Base-by-base conservation (phyloP, 1,140 invertebrate genomes). In the Leptinotarsa texana region DNA sequence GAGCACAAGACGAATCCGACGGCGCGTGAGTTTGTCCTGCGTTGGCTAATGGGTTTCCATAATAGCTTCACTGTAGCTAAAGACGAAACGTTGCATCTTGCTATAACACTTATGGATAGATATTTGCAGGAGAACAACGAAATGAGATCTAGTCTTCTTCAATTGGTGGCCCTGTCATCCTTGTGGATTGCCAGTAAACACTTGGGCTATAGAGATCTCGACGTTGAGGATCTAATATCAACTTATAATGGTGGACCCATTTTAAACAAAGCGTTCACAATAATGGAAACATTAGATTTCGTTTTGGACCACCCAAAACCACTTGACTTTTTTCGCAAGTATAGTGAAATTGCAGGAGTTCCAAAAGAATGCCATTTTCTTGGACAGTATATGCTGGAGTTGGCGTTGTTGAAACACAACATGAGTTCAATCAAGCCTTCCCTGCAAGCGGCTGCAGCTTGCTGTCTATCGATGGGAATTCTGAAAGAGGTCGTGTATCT, bases 21-120 rank as follows among this genome's bases (percentile, higher is more conserved):
- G 82, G 98, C 98, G 96, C 90, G 98, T 75, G 87, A 91, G 8
- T 92, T 97, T 51, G 87, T 97, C 1, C 88, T 99, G 75, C 95
- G 98, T 85, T 99, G 97, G 97, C 86, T 99, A 33, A 92, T 97
- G 21, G 95, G 98, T 82, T 95, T 98, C 15, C 96, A 98, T 82
- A 86, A 89, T 74, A 93, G 95, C 83, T 98, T 98, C 83, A 91
- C 91, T 76, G 15, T 86, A 93, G 17, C 91, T 93, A 79, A 42
- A 42, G 33, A 42, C 8, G 97, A 99, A 86, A 98, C 97, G 4
- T 90, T 98, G 42, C 96, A 96, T 84, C 86, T 98, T 78, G 92
- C 95, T 62, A 91, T 98, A 66, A 91, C 93, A 71, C 93, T 97
- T 22, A 90, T 98, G 77, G 97, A 99, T 87, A 88, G 95, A 80